Evolutionary conservation across 2,113 vertebrate genomes (phyloP), one percentile per base, ranked within the genome.

Genomic region (Chlamydotis undulata): DNA sequence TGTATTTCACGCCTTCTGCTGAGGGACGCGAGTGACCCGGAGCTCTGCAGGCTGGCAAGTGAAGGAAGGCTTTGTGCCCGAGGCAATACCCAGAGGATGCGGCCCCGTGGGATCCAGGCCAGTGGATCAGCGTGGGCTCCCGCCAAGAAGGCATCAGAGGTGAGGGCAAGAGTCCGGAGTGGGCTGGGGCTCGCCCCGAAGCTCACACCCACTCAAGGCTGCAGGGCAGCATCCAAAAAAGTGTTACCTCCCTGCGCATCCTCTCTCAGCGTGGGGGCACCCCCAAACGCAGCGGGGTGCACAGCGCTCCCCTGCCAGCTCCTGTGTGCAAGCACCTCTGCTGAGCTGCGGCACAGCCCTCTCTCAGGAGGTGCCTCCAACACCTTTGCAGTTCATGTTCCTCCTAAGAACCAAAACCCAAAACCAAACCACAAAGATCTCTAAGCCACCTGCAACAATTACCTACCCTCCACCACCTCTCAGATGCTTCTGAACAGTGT

Each of bases 181-280:
- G 1, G 10, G 52, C 67, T 64, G 45, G 52, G 60, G 22, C 29
- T 45, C 0, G 0, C 39, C 50, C 41, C 9, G 5, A 60, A 63
- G 52, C 28, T 45, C 0, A 0, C n/a, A 25, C 3, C 35, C 28
- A 2, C 63, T 39, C 41, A 3, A 28, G 22, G 49, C 23, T 37
- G 68, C 41, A 26, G 43, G n/a, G n/a, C 2, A 2, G 29, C 3
- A 1, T 24, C 3, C 23, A 71, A 57, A 59, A 59, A 22, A 56
- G 31, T 0, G 2, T 6, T 3, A 8, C 10, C 13, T 45, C 22
- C 37, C 37, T 1, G 9, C 2, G 59, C n/a, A 16, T 14, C 39
- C 35, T 37, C 22, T 26, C 29, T 4, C 12, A 35, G 33, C 0
- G 0, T 0, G 6, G 49, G 52, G 2, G 8, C 12, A 14, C 10